phyloP scores from a whole-genome alignment of 2,113 vertebrate genomes.

The Dinomys branickii region DNA sequence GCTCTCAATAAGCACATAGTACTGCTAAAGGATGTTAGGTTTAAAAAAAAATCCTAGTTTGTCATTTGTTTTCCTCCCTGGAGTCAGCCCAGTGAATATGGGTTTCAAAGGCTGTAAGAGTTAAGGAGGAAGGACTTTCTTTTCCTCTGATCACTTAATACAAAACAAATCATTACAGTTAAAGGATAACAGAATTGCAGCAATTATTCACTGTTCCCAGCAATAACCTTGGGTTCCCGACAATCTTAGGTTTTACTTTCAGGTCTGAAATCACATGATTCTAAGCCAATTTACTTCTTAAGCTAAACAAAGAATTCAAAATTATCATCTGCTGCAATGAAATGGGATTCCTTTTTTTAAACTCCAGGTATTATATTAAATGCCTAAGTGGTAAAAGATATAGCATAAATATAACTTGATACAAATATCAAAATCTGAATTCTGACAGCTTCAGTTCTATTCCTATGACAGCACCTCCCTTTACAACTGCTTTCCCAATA shows the following conservation, averaged over 20 bases:
- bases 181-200: neutral
- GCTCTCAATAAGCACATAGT: neutral
- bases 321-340: neutral
- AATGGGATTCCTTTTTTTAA: neutral
- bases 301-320: neutral
- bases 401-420: neutral
- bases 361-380: neutral
- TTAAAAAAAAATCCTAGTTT: neutral
- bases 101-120: neutral
- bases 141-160: neutral
- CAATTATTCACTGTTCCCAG: neutral
- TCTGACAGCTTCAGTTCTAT: neutral
- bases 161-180: neutral
- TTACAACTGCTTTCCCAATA: neutral
- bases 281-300: neutral
- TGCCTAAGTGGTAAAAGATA: neutral
- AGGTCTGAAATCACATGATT: neutral
- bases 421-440: slow-evolving; percentile 1
- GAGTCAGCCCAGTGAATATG: neutral
- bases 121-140: neutral
- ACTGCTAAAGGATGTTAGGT: neutral
- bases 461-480: neutral
- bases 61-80: neutral
- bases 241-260: neutral
- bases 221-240: neutral